Base-by-base conservation (phyloP, 2,113 vertebrate species). In the Hydropotes inermis region DNA sequence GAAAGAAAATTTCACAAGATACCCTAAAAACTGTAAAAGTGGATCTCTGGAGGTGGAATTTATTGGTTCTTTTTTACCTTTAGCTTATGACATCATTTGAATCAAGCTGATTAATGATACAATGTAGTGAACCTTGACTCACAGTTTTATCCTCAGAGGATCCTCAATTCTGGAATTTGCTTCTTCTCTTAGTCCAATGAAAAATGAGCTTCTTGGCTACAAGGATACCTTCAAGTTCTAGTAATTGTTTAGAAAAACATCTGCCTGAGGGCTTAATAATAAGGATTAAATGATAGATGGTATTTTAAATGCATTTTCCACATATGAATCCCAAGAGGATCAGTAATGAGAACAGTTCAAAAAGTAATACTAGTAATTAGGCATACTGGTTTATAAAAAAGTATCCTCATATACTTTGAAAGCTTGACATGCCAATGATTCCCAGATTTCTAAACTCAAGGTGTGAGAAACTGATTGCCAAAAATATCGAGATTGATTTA, bases 161-260 rank as follows among this genome's bases (percentile, higher is more conserved):
- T 94, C 78, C 27, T 96, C 82, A 58, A 61, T 61, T 94, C 67
- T 94, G 97, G 96, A 96, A 97, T 95, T 84, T 95, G 50, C 50
- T 96, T 54, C 43, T 94, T 88, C 81, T 97, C 60, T 94, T 92
- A 28, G 33, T 84, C 85, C 91, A 96, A 11, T 21, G 58, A 98
- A 98, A 90, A 47, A 74, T 82, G 64, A 98, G 33, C 60, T 94
- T 92, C 39, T 25, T 97, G 96, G 92, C 85, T 57, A 60, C 36
- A 57, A 67, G 21, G 39, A 88, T n/a, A 88, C 7, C 0, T 82
- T 94, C 60, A 94, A 82, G 23, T 90, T n/a, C n/a, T n/a, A 67
- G 88, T 85, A 95, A 91, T 58, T 96, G 67, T 97, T 98, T 98
- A 97, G 54, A 87, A 96, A 95, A 96, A 96, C n/a, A 86, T 90